Conservation (phyloP, 2,888 invertebrate species). For the Minunthozetes semirufus region DNA sequence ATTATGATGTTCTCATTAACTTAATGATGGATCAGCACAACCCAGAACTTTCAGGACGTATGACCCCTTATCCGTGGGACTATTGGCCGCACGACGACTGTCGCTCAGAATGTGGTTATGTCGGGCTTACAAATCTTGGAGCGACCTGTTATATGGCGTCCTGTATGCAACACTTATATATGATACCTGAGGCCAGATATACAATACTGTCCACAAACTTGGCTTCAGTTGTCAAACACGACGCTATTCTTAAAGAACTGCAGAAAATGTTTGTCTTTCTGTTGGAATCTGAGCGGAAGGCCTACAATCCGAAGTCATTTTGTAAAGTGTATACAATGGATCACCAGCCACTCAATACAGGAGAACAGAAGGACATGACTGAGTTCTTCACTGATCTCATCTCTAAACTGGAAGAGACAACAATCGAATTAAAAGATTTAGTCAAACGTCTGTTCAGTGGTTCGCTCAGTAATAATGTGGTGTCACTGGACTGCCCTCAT, state of each 20-base stretch:
- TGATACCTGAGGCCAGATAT: conserved; percentile 88
- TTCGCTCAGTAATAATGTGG: conserved; percentile 87
- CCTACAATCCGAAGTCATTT: conserved; percentile 89
- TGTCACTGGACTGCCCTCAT: conserved; percentile 88
- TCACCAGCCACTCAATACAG: conserved; percentile 88
- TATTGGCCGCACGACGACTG: conserved; percentile 97
- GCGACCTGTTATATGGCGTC: conserved; percentile 98
- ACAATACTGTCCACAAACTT: conserved; percentile 70
- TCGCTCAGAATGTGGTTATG: conserved; percentile 86
- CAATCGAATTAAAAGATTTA: conserved; percentile 74
- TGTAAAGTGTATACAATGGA: conserved; percentile 97
- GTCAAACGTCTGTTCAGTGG: conserved; percentile 89
- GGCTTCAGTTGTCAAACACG: conserved; percentile 60
- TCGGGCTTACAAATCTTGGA: conserved; percentile 86
- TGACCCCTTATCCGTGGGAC: conserved; percentile 87
- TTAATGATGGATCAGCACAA: conserved; percentile 79
- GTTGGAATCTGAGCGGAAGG: conserved; percentile 85
- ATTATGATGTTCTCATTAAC: conserved; percentile 73
- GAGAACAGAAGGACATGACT: conserved; percentile 96
- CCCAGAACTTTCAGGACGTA: conserved; percentile 58
- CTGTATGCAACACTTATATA: conserved; percentile 92
- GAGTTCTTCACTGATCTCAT: conserved; percentile 95
- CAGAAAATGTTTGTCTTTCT: conserved; percentile 94
- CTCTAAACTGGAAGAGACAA: conserved; percentile 92
- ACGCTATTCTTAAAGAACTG: conserved; percentile 71